Evolutionary conservation across 92 coral and sea anemone genomes (phyloP).

Genomic region (Siderastrea radians): DNA sequence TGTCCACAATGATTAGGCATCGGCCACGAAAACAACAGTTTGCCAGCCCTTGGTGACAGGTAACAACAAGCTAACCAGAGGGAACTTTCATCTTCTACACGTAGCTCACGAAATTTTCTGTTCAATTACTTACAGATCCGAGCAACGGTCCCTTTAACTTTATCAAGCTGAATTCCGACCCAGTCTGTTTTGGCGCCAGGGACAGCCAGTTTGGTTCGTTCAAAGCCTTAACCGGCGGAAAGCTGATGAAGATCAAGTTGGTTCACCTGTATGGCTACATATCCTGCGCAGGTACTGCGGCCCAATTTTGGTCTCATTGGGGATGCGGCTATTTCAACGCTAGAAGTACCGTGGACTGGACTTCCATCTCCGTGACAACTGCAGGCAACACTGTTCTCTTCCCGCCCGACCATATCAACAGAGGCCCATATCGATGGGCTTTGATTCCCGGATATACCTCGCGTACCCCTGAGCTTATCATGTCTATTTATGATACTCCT

Average conservation of each 20-base stretch:
- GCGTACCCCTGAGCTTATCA: neutral
- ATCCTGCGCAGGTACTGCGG: neutral
- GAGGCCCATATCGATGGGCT: neutral
- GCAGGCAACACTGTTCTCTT: neutral
- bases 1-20: too few species aligned
- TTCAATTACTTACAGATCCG: neutral
- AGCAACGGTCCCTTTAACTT: neutral
- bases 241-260: neutral
- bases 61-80: too few species aligned
- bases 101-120: neutral
- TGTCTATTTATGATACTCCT: neutral
- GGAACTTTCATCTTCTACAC: too few species aligned
- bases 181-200: constrained; percentile 11
- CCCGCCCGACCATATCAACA: neutral
- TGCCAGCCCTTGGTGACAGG: neutral
- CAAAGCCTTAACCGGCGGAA: neutral
- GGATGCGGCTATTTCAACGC: neutral
- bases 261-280: constrained; percentile 8
- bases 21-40: too few species aligned
- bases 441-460: constrained; percentile 8
- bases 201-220: neutral
- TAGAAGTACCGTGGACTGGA: neutral
- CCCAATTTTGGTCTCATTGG: constrained; percentile 11
- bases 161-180: neutral
- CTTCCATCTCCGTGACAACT: neutral